Percentiles rank a stretch among this genome's conserved stretches.
Evolutionary conservation across 2,113 vertebrate species (phyloP).

Genomic region (Gallinago paraguaiae): DNA sequence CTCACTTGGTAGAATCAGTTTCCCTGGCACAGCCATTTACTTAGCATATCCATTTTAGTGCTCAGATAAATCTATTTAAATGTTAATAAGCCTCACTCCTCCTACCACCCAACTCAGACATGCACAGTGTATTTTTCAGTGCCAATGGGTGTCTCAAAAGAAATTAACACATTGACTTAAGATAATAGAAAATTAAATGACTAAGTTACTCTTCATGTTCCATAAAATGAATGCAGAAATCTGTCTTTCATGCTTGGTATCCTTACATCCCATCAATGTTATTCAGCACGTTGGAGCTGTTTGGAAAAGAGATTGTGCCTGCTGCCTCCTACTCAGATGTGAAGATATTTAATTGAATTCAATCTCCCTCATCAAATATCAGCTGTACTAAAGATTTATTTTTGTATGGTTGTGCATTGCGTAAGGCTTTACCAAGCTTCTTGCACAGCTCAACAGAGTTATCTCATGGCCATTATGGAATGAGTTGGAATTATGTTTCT

Average conservation of each 20-base stretch:
- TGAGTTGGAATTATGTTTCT: not conserved
- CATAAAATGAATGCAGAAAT: slow-evolving; percentile 3
- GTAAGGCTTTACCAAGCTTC: not conserved
- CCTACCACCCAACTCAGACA: not conserved
- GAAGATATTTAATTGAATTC: not conserved
- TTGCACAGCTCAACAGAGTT: not conserved
- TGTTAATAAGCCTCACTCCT: slow-evolving; percentile 8
- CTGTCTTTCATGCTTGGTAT: not conserved
- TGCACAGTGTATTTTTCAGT: not conserved
- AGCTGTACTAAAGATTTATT: not conserved
- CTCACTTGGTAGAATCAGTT: not conserved
- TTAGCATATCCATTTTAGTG: slow-evolving; percentile 16
- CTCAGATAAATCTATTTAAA: slow-evolving; percentile 23
- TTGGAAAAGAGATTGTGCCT: not conserved
- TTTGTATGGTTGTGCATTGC: not conserved
- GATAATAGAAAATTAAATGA: not conserved
- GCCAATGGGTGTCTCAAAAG: not conserved
- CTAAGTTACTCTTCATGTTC: not conserved
- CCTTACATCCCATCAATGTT: not conserved
- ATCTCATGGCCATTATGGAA: not conserved
- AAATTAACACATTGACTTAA: not conserved
- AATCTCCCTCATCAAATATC: not conserved
- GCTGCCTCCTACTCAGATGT: not conserved
- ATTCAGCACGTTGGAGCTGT: not conserved
- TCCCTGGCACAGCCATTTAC: not conserved